phyloP scores from a whole-genome alignment of 2,113 vertebrate species.

The Dicerorhinus sumatrensis region DNA sequence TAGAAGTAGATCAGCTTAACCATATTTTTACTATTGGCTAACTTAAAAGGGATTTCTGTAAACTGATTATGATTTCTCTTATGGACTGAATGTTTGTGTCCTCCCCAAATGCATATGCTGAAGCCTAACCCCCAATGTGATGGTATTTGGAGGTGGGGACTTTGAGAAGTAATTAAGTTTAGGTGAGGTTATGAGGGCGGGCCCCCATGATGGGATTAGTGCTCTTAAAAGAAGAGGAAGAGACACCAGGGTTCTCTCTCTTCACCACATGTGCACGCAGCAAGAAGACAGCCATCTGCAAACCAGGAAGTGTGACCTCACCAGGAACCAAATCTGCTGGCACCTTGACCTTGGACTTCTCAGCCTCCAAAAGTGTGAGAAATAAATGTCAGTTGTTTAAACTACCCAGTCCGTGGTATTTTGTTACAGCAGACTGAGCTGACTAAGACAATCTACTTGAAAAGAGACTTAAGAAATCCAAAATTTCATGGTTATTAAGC shows the following conservation, averaged over 20 bases:
- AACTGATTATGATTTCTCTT: not conserved
- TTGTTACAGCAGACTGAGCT: not conserved
- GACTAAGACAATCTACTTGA: not conserved
- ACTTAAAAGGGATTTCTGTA: not conserved
- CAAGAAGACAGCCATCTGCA: not conserved
- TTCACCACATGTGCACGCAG: fast-evolving
- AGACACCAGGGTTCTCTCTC: not conserved
- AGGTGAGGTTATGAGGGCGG: not conserved
- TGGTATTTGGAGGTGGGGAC: not conserved
- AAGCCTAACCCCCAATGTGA: not conserved
- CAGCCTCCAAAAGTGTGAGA: not conserved
- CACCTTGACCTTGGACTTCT: not conserved
- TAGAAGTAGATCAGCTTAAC: not conserved
- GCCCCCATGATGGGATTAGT: not conserved
- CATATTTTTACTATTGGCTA: not conserved
- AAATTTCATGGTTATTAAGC: not conserved
- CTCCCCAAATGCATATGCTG: not conserved
- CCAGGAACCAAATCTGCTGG: not conserved
- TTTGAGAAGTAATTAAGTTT: not conserved
- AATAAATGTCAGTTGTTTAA: not conserved
- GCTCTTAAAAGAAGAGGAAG: not conserved
- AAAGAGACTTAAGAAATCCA: not conserved
- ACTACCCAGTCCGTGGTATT: not conserved
- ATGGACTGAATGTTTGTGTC: not conserved
- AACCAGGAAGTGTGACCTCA: not conserved